These are phyloP conservation scores for Melangyna quadrimaculata DNA, from an alignment of 2,888 invertebrate genomes.

Conservation along the genomic window DNA sequence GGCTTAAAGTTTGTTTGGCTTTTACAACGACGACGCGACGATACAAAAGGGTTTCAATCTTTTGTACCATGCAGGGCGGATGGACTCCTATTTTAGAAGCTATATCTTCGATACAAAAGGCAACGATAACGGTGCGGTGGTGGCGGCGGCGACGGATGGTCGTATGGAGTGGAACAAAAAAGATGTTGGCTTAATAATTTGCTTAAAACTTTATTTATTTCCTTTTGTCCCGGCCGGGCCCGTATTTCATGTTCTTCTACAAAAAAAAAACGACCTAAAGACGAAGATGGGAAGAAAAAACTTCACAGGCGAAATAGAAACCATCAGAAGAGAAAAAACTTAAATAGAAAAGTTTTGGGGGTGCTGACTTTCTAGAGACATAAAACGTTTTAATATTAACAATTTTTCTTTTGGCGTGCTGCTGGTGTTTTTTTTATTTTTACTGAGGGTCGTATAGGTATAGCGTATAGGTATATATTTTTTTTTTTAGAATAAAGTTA, in stretches of 20 bases:
- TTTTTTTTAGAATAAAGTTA: slow-evolving; percentile 34
- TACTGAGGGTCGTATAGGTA: background rate
- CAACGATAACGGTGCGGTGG: background rate
- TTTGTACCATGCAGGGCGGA: background rate
- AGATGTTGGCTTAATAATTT: slow-evolving; percentile 71
- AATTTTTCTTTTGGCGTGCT: slow-evolving; percentile 54
- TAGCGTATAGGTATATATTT: background rate
- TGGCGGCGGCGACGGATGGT: background rate
- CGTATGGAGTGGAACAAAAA: slow-evolving; percentile 48
- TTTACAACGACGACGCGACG: slow-evolving; percentile 35
- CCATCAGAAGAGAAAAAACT: slow-evolving; percentile 15
- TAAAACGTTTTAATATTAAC: slow-evolving; percentile 70
- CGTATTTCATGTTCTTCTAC: background rate
- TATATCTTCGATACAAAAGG: background rate
- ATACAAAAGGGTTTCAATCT: slow-evolving; percentile 54
- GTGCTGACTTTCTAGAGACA: slow-evolving; percentile 56
- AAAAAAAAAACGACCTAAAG: background rate
- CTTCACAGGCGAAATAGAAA: background rate
- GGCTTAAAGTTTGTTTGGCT: slow-evolving; percentile 60
- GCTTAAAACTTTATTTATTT: slow-evolving; percentile 42
- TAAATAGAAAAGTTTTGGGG: slow-evolving; percentile 66
- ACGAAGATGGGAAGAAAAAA: background rate
- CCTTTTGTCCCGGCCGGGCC: slow-evolving; percentile 23
- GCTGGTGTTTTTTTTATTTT: background rate
- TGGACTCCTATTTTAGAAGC: background rate